Evolutionary conservation across 2,797 vertebrate species (phyloP).

Genomic region (Tachyglossus aculeatus): DNA sequence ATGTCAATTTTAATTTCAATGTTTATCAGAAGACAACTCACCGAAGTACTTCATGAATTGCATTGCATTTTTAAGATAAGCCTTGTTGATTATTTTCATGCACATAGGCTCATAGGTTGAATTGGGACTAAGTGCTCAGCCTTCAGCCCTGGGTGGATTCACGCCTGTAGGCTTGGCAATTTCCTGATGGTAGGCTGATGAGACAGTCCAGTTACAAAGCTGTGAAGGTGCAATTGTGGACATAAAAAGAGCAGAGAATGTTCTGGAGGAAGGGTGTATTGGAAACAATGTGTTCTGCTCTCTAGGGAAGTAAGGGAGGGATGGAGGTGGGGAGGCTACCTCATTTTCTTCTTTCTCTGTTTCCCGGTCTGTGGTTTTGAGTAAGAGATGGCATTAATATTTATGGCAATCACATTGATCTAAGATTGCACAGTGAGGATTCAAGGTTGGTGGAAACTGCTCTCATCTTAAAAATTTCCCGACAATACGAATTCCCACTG

Average conservation of each 20-base stretch:
- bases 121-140: background rate
- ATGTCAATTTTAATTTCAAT: conserved; percentile 2
- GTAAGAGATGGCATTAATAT: too few species aligned
- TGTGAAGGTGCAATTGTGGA: background rate
- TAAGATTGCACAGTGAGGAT: too few species aligned
- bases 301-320: too few species aligned
- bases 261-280: background rate
- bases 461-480: too few species aligned
- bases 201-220: background rate
- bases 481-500: too few species aligned
- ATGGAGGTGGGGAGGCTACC: too few species aligned
- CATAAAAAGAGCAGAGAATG: background rate
- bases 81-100: conserved; percentile 14
- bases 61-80: conserved; percentile 16
- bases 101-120: background rate
- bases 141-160: background rate
- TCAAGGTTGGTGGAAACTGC: too few species aligned
- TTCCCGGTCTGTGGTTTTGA: too few species aligned
- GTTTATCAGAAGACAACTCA: conserved; percentile 25
- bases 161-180: background rate
- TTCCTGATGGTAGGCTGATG: background rate
- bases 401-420: too few species aligned
- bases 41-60: conserved; percentile 11
- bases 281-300: too few species aligned
- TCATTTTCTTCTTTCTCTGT: too few species aligned